Conservation (phyloP, 2,113 vertebrate genomes). For the Cepphus grylle region DNA sequence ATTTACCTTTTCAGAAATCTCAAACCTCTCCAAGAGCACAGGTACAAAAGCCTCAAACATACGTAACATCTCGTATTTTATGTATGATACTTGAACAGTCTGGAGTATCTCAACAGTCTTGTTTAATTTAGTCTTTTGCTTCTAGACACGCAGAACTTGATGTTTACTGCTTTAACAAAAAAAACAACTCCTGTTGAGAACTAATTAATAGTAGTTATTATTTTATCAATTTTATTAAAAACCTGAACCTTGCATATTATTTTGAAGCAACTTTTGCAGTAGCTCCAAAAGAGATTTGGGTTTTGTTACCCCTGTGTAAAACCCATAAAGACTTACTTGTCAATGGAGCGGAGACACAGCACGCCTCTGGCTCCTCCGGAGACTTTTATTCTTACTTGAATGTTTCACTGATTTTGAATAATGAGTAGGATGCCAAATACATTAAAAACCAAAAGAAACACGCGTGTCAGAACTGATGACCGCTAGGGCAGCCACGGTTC, state of each 20-base stretch:
- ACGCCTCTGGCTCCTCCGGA: constrained; percentile 40
- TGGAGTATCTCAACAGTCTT: neutral
- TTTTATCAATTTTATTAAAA: neutral
- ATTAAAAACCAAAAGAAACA: constrained; percentile 41
- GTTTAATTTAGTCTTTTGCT: neutral
- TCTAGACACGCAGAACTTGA: neutral
- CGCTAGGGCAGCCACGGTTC: neutral
- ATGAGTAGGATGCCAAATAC: constrained; percentile 15
- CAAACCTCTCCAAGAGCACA: neutral
- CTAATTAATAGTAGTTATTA: neutral
- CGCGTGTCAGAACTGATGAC: constrained; percentile 46
- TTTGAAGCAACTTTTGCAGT: neutral
- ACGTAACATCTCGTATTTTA: neutral
- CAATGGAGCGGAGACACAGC: neutral
- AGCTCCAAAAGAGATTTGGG: neutral
- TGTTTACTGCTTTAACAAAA: neutral
- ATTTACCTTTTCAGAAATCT: neutral
- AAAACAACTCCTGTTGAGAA: neutral
- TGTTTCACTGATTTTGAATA: constrained; percentile 41
- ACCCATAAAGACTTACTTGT: neutral
- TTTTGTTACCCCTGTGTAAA: neutral
- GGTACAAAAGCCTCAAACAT: neutral
- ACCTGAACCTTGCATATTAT: neutral
- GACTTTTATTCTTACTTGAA: neutral
- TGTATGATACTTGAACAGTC: neutral